Percentiles rank a stretch among this genome's conserved stretches.
phyloP scores from a whole-genome alignment of 2,797 vertebrate genomes.

The Leptodactylus fallax region DNA sequence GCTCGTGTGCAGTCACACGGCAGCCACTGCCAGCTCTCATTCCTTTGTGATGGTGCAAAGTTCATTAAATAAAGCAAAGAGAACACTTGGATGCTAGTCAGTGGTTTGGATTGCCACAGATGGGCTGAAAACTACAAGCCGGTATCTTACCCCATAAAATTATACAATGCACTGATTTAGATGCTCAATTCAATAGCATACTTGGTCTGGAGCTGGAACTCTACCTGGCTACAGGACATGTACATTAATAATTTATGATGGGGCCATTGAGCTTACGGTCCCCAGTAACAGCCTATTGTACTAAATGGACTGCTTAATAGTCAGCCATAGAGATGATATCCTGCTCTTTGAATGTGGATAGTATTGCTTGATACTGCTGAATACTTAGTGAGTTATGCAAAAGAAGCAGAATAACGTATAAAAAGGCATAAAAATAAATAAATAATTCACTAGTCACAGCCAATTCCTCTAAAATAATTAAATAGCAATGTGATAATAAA shows the following conservation, averaged over 20 bases:
- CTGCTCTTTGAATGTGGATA: not conserved
- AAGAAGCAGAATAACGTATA: no score
- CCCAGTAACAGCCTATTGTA: not conserved
- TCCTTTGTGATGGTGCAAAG: slow-evolving; percentile 24
- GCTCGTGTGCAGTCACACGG: not conserved
- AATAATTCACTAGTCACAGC: no score
- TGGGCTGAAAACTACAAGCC: not conserved
- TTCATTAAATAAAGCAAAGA: slow-evolving; percentile 13
- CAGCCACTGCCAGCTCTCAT: slow-evolving; percentile 32
- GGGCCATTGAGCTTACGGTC: not conserved
- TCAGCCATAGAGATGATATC: not conserved
- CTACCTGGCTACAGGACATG: not conserved
- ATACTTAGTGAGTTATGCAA: no score
- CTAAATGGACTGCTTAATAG: not conserved
- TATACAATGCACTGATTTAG: not conserved
- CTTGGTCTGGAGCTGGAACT: not conserved
- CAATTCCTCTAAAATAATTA: no score
- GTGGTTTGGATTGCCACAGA: not conserved
- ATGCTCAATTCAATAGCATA: not conserved
- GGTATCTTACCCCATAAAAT: not conserved
- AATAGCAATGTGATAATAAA: no score
- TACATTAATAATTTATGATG: not conserved
- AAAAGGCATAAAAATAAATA: no score
- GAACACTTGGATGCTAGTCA: not conserved
- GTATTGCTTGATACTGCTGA: no score